Evolutionary conservation across 2,888 invertebrate genomes (phyloP), one percentile per base, ranked within the genome.

Genomic region (Listrodromus nycthemerus): DNA sequence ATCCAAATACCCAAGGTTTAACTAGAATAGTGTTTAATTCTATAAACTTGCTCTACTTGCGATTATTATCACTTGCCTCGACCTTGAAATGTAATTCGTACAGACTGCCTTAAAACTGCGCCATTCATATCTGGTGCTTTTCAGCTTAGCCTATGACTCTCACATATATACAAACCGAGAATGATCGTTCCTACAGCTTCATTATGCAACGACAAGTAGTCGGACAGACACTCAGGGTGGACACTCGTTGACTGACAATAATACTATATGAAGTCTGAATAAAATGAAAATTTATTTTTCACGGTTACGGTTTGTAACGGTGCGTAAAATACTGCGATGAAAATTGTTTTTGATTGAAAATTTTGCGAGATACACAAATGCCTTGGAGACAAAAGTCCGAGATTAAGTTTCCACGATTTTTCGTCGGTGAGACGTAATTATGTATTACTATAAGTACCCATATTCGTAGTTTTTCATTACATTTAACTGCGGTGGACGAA

Each of bases 11-110:
- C 5, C 41, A 16, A 16, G 41, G 80, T 70, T 82, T 83, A 80
- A 86, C 85, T 80, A 83, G 75, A 82, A 77, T 78, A 73, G 73
- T 73, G 74, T 69, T 74, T 71, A 70, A 80, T 85, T 82, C 71
- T 27, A 75, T 80, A 58, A 52, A 80, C 66, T 78, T 55, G 41
- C 48, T 48, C 41, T 13, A 45, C 41, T 4, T 45, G 41, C 3
- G 41, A 45, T 45, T 45, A 45, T 45, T 45, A 45, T 16, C 4
- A 3, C 30, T 45, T 55, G 4, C 4, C 16, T 2, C 58, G 66
- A 84, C 84, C 84, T 84, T 84, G 50, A 66, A 71, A 69, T 84
- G 27, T 67, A 71, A 80, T 81, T 65, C 80, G 74, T 81, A 81
- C 70, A 69, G 27, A 27, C 77, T 16, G 10, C 8, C 69, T 75